These are phyloP conservation scores for Conomelus anceps DNA, from an alignment of 2,888 invertebrate genomes.

Conservation along the genomic window DNA sequence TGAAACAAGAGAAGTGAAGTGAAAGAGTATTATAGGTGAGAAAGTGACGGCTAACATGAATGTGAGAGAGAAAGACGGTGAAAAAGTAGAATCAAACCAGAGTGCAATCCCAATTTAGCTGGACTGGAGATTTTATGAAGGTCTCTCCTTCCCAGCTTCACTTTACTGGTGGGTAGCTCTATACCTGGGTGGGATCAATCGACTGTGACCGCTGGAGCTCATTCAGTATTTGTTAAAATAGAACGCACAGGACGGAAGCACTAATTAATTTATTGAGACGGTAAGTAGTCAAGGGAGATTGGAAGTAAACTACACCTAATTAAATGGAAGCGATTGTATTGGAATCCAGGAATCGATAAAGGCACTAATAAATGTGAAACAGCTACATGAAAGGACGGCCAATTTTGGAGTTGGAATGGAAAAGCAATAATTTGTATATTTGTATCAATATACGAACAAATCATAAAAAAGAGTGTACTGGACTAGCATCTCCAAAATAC, in stretches of 20 bases:
- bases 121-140: not conserved
- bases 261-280: not conserved
- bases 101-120: not conserved
- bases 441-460: no score
- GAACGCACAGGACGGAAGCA: no score
- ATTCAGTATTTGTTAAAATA: not conserved
- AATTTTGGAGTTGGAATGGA: no score
- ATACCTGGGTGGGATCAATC: not conserved
- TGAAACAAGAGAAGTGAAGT: not conserved
- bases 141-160: not conserved
- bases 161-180: not conserved
- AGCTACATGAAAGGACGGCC: no score
- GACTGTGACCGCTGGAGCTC: not conserved
- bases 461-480: no score
- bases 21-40: not conserved
- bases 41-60: no score
- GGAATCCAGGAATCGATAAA: not conserved
- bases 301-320: not conserved
- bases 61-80: not conserved
- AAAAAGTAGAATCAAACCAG: not conserved
- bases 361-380: no score
- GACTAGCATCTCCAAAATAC: no score
- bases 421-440: no score
- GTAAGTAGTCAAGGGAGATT: not conserved
- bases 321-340: not conserved